These are phyloP conservation scores for Helicoverpa zea DNA, from an alignment of 1,140 invertebrate genomes.

Conservation along the genomic window DNA sequence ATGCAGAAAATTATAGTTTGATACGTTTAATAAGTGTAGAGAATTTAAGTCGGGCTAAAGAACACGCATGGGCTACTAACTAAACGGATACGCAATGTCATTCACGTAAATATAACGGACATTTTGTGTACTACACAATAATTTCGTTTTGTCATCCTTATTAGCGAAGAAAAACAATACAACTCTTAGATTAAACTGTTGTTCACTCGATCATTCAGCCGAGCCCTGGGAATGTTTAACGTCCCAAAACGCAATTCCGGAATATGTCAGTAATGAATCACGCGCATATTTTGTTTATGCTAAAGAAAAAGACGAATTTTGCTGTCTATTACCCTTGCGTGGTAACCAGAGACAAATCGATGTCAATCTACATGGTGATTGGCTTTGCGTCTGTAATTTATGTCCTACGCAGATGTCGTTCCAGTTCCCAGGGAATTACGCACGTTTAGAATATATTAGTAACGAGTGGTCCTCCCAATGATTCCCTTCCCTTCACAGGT, in stretches of 20 bases:
- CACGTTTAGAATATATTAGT: conserved; percentile 37
- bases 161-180: background rate
- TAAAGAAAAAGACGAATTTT: conserved; percentile 9
- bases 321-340: conserved; percentile 20
- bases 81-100: background rate
- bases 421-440: conserved; percentile 35
- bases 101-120: conserved; percentile 10
- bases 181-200: background rate
- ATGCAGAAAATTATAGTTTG: conserved; percentile 44
- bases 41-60: conserved; percentile 7
- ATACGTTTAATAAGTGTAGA: conserved; percentile 14
- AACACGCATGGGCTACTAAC: background rate
- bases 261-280: conserved; percentile 5
- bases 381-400: conserved; percentile 18
- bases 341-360: conserved; percentile 5
- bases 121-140: background rate
- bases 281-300: background rate
- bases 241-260: background rate
- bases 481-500: conserved; percentile 25
- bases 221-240: background rate
- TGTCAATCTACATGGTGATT: conserved; percentile 34
- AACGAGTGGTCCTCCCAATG: conserved; percentile 15
- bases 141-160: background rate
- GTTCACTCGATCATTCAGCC: background rate
- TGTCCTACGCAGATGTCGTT: conserved; percentile 33